Conservation (phyloP, 2,888 invertebrate species). For the Agrochola circellaris region DNA sequence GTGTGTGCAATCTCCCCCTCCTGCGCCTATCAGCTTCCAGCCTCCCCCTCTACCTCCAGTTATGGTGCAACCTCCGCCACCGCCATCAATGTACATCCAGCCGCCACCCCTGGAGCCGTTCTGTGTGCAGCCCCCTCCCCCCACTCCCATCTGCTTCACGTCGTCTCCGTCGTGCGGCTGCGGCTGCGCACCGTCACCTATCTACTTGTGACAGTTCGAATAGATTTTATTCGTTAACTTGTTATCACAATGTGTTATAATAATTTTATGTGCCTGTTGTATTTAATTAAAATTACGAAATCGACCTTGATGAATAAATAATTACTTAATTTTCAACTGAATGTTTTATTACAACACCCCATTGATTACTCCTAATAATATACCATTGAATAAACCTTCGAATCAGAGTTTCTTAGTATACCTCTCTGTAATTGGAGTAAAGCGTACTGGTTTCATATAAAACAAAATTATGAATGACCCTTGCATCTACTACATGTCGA, state of each 20-base stretch:
- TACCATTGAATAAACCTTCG: neutral
- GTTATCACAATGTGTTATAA: slow-evolving; percentile 55
- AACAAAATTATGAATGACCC: neutral
- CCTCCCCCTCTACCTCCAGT: slow-evolving; percentile 82
- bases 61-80: slow-evolving; percentile 81
- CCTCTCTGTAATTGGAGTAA: neutral
- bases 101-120: slow-evolving; percentile 82
- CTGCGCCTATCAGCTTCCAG: slow-evolving; percentile 80
- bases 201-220: slow-evolving; percentile 70
- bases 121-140: slow-evolving; percentile 73
- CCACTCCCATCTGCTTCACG: slow-evolving; percentile 70
- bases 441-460: neutral
- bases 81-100: slow-evolving; percentile 80
- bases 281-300: slow-evolving; percentile 36
- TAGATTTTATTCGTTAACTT: slow-evolving; percentile 54
- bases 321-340: slow-evolving; percentile 1
- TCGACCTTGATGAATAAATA: slow-evolving; percentile 44
- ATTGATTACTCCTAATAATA: neutral
- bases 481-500: neutral
- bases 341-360: slow-evolving; percentile 28
- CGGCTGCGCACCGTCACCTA: slow-evolving; percentile 66
- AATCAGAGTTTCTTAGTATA: neutral
- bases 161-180: slow-evolving; percentile 63
- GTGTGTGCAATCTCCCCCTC: slow-evolving; percentile 82
- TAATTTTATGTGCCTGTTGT: slow-evolving; percentile 37